A percentile compares a stretch with the other conserved stretches of the same genome.
These are phyloP conservation scores for Xestia xanthographa DNA, from an alignment of 2,888 invertebrate genomes.

Conservation along the genomic window DNA sequence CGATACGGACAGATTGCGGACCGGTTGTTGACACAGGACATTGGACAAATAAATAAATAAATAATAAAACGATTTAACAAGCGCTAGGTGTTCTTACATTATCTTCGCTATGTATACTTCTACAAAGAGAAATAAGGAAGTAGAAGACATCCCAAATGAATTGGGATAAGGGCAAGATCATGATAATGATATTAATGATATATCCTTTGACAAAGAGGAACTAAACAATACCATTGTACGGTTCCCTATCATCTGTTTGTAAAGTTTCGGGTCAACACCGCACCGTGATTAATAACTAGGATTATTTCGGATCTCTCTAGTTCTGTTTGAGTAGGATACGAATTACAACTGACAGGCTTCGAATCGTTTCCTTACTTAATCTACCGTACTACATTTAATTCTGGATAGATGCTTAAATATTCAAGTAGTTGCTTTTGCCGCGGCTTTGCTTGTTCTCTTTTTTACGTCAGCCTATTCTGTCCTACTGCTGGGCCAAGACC, in stretches of 20 bases:
- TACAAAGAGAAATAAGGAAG: background rate
- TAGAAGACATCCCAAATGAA: too few relatives aligned
- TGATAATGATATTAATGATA: too few relatives aligned
- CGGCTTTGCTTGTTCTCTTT: too few relatives aligned
- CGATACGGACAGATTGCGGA: background rate
- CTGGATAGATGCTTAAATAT: background rate
- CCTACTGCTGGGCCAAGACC: too few relatives aligned
- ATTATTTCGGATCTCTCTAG: slow-evolving; percentile 18
- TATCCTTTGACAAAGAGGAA: background rate
- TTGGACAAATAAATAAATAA: too few relatives aligned
- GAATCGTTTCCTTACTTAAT: slow-evolving; percentile 8
- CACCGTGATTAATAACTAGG: slow-evolving; percentile 28
- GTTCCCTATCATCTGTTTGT: background rate
- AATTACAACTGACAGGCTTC: slow-evolving; percentile 8
- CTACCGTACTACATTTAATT: background rate
- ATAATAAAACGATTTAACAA: background rate
- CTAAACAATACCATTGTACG: background rate
- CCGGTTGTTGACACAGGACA: background rate
- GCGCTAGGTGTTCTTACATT: background rate
- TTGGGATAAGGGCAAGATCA: too few relatives aligned
- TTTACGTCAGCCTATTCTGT: too few relatives aligned
- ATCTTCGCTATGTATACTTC: slow-evolving; percentile 6
- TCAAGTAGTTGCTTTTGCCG: background rate
- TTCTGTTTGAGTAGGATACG: slow-evolving; percentile 22
- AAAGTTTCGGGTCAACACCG: slow-evolving; percentile 21